Base-by-base conservation (phyloP, 2,888 invertebrate species). In the Abrostola tripartita region DNA sequence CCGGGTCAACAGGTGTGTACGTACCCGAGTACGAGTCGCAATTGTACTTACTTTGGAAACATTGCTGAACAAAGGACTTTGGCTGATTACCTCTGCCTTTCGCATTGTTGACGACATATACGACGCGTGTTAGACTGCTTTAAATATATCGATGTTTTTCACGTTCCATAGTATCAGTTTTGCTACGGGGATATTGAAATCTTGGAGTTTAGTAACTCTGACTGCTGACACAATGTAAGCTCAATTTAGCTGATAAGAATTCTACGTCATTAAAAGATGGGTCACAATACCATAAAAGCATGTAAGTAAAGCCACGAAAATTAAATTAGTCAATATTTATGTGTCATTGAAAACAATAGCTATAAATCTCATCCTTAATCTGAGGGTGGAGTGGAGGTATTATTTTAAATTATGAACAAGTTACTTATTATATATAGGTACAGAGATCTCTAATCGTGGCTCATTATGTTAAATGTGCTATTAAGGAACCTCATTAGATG, bases 51-150 rank as follows among this genome's bases (percentile, higher is more conserved):
- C 74, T 74, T 75, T 76, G 69, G 63, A 75, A 76, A 77, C 73
- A 78, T 72, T 68, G 68, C 69, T 66, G 60, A 74, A 81, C 82
- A 83, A 83, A 83, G 81, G 78, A 77, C 78, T 84, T 78, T 79
- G 73, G 83, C 81, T 84, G 85, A 85, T 85, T 83, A 77, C 68
- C 52, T 53, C 60, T 71, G 74, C 79, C 71, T 79, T 74, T 74
- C 66, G 68, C 65, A 63, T 68, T 57, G 72, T 66, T 65, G 54
- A 52, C 67, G 65, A 67, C 70, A 53, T 42, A 70, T 55, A 56
- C 57, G 40, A 65, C 68, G 73, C 74, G 75, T 72, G 61, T 65
- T 61, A 68, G 57, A 71, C 63, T 65, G 69, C 61, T 74, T 79
- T 68, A 52, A 74, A 74, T 77, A 81, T 80, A 74, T 61, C 69